Conservation (phyloP, 2,113 vertebrate genomes). For the Arothron firmamentum region DNA sequence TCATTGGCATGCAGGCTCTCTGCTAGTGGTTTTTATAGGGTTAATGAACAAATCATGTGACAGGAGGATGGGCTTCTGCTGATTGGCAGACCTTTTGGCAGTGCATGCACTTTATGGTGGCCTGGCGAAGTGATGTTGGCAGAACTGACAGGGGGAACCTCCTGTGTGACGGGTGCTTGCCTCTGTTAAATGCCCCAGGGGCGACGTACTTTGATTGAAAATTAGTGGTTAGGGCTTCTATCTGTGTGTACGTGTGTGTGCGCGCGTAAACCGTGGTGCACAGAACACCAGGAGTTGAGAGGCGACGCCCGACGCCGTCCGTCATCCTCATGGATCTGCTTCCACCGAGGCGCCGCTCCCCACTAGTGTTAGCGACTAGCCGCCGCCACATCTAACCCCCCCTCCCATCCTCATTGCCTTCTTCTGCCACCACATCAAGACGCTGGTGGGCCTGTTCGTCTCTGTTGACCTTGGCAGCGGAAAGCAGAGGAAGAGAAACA, state of each 20-base stretch:
- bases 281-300: constrained; percentile 86
- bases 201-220: constrained; percentile 94
- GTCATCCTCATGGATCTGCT: constrained; percentile 20
- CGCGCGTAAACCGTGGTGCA: constrained; percentile 78
- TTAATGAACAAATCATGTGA: constrained; percentile 21
- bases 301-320: constrained; percentile 61
- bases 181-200: constrained; percentile 85
- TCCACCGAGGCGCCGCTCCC: constrained; percentile 19
- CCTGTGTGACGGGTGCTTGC: constrained; percentile 82
- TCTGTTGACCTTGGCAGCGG: constrained; percentile 98
- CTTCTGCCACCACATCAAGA: constrained; percentile 83
- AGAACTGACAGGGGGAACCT: constrained; percentile 67
- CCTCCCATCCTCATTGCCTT: constrained; percentile 58
- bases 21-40: constrained; percentile 4
- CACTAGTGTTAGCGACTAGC: constrained; percentile 58
- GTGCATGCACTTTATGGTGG: constrained; percentile 64
- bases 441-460: constrained; percentile 98
- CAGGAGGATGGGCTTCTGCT: neutral
- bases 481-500: constrained; percentile 85
- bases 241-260: constrained; percentile 42
- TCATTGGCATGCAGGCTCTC: neutral
- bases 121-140: constrained; percentile 65
- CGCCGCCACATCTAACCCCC: constrained; percentile 59
- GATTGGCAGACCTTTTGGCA: constrained; percentile 16
- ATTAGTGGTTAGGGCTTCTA: constrained; percentile 85